A percentile compares a stretch with the other conserved stretches of the same genome.
Evolutionary conservation across 1,140 invertebrate genomes (phyloP).

Genomic region (Cydia pomonella): DNA sequence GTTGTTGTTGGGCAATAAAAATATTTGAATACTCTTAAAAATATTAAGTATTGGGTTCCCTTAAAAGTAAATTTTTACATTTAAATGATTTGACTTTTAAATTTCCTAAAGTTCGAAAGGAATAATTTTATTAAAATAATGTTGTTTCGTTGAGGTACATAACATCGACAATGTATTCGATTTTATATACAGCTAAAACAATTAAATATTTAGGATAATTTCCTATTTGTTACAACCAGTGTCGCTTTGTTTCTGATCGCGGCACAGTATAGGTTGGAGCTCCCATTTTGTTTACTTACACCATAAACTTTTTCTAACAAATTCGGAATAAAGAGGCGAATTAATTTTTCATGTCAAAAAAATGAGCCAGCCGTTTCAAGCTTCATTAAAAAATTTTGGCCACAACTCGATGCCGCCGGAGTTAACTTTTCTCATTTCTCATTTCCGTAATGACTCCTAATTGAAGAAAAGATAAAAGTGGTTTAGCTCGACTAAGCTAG

Average conservation of each 20-base stretch:
- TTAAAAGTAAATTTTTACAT: too few relatives aligned
- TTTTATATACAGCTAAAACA: too few relatives aligned
- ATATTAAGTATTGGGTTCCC: too few relatives aligned
- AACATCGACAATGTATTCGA: too few relatives aligned
- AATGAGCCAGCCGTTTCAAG: conserved; percentile 51
- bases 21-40: too few relatives aligned
- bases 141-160: too few relatives aligned
- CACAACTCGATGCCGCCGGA: conserved; percentile 52
- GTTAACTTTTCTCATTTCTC: conserved; percentile 72
- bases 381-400: conserved; percentile 68
- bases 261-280: background rate
- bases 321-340: conserved; percentile 45
- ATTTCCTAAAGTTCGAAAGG: too few relatives aligned
- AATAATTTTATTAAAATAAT: too few relatives aligned
- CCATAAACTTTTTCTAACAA: conserved; percentile 39
- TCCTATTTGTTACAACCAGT: too few relatives aligned
- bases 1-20: too few relatives aligned
- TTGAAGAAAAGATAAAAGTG: conserved; percentile 46
- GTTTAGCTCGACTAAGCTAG: conserved; percentile 40
- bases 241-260: background rate
- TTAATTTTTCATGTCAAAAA: conserved; percentile 56
- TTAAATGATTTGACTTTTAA: too few relatives aligned
- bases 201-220: too few relatives aligned
- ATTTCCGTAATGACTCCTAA: conserved; percentile 67
- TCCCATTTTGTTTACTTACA: conserved; percentile 24